Conservation (phyloP, 1,140 invertebrate species). For the Megalopta genalis region DNA sequence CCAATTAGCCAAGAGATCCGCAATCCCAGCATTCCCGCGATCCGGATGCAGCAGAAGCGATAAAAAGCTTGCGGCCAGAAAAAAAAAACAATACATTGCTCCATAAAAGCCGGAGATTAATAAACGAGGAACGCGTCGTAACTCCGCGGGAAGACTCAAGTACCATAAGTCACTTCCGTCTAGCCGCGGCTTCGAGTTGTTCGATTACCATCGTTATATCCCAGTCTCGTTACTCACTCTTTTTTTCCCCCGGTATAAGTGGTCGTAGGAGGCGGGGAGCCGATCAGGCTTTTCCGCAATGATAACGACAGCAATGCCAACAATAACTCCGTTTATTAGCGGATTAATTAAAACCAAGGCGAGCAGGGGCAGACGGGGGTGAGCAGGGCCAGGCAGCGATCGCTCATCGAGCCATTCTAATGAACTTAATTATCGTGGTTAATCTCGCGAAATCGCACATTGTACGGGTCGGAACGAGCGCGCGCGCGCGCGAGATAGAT, state of each 20-base stretch:
- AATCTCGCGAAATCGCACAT: conserved; percentile 56
- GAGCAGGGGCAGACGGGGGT: background rate
- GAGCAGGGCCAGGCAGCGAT: conserved; percentile 33
- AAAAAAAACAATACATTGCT: background rate
- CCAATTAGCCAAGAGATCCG: too few species aligned
- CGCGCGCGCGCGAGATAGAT: background rate
- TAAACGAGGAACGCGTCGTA: background rate
- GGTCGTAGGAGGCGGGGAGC: background rate
- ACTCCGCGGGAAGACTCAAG: background rate
- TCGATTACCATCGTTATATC: background rate
- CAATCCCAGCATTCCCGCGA: too few species aligned
- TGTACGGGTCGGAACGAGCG: conserved; percentile 39
- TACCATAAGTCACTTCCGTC: background rate
- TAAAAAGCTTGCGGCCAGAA: too few species aligned
- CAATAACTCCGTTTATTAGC: conserved; percentile 37
- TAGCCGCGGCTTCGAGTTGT: background rate
- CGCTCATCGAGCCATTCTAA: conserved; percentile 52
- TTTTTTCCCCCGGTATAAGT: background rate
- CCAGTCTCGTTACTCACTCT: background rate
- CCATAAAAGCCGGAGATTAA: background rate
- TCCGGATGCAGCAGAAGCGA: too few species aligned
- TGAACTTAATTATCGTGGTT: conserved; percentile 56
- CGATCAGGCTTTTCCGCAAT: conserved; percentile 9
- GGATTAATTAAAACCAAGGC: conserved; percentile 58
- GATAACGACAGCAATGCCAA: conserved; percentile 28